Percentiles rank a stretch among this genome's conserved stretches.
Conservation (phyloP, 2,113 vertebrate genomes). For the Symphodus melops region DNA sequence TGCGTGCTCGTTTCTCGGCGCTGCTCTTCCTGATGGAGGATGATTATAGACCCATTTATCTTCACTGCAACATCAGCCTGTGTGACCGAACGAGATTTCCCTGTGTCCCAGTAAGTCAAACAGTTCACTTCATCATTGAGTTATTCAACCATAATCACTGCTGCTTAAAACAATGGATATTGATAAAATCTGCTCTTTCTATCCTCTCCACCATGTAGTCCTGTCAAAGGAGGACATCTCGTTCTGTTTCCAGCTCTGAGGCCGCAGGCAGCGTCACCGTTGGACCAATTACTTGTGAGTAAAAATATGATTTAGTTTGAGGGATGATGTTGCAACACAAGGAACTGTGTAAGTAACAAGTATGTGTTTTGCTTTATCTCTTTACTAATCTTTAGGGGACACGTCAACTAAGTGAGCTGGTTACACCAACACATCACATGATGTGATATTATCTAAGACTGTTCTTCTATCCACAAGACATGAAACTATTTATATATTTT, state of each 20-base stretch:
- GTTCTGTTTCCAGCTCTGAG: slow-evolving; percentile 46
- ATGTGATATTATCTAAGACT: neutral
- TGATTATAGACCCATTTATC: slow-evolving; percentile 35
- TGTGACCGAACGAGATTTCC: slow-evolving; percentile 27
- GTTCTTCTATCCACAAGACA: neutral
- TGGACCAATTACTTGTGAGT: slow-evolving; percentile 71
- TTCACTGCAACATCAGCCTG: slow-evolving; percentile 67
- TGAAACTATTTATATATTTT: neutral
- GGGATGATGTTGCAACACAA: neutral
- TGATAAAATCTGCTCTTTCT: neutral
- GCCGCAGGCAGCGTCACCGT: slow-evolving; percentile 23
- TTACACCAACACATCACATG: neutral
- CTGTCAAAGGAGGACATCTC: slow-evolving; percentile 19
- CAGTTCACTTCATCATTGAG: neutral
- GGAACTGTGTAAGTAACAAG: neutral
- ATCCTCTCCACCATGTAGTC: neutral
- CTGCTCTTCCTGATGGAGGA: slow-evolving; percentile 47
- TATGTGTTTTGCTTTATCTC: neutral
- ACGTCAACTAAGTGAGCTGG: slow-evolving; percentile 17
- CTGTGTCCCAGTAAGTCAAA: slow-evolving; percentile 59
- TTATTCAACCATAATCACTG: neutral
- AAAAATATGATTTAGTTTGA: neutral
- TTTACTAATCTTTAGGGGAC: slow-evolving; percentile 46
- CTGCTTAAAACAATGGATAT: neutral
- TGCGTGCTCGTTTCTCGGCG: slow-evolving; percentile 61